Base-by-base conservation (phyloP, 2,797 vertebrate species). In the Acrocephalus scirpaceus region DNA sequence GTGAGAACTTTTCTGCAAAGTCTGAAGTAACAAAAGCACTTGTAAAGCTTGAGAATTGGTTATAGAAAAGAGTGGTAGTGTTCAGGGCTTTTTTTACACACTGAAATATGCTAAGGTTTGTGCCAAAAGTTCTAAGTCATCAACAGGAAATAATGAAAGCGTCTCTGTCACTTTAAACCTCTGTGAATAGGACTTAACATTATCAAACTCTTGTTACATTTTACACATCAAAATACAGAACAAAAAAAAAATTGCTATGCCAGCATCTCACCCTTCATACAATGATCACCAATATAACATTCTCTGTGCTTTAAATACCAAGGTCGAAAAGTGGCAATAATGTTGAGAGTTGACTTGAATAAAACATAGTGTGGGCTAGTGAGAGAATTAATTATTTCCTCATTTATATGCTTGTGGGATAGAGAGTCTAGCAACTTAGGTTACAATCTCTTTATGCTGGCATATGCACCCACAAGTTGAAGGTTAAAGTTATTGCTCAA, bases 321-420 rank as follows among this genome's bases (percentile, higher is more conserved):
- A 53, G 25, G 36, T n/a, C 90, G 69, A 65, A 78, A 92, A 76
- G 47, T 47, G 36, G 22, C 44, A 92, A 27, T 71, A 50, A 84
- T 9, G 26, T n/a, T 88, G 65, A 90, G 57, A 83, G 47, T 36
- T 77, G 56, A 93, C 61, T 86, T 83, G 70, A 93, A 92, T 92
- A 83, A 79, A 92, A 89, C 81, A 70, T 12, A 57, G 45, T 9
- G 25, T 69, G 50, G 18, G 16, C 29, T 71, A 70, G 45, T 21
- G 51, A 94, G 26, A 77, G 40, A 91, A 95, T 70, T 58, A 40
- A 72, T 90, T 66, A 87, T 80, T 91, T 93, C 73, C 50, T 93
- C 76, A 57, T 85, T 87, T 91, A 85, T 88, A 85, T 12, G 27
- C 78, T 75, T 90, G 65, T 51, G 47, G 64, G 71, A 74, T 54